phyloP scores from a whole-genome alignment of 2,888 invertebrate species.

The Ypsolopha sequella region DNA sequence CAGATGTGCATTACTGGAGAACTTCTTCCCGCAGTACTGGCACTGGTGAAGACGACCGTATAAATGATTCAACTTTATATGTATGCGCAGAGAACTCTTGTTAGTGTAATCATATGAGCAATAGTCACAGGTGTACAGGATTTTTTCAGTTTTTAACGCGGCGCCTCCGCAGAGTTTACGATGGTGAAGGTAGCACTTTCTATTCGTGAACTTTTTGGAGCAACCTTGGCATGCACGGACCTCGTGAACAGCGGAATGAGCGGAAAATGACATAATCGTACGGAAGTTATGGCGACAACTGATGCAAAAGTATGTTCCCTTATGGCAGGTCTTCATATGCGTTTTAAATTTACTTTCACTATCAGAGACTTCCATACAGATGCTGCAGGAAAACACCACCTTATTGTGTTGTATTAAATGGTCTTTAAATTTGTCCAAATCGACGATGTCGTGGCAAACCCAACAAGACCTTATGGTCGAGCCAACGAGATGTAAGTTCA shows the following conservation, averaged over 20 bases:
- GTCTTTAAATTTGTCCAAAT: conserved; percentile 12
- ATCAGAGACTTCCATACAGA: conserved; percentile 23
- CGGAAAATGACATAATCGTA: conserved; percentile 13
- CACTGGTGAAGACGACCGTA: conserved; percentile 20
- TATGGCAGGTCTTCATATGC: conserved; percentile 17
- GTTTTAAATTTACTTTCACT: conserved; percentile 4
- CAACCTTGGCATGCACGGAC: conserved; percentile 22
- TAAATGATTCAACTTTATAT: conserved; percentile 24
- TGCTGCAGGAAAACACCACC: conserved; percentile 16
- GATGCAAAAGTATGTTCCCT: conserved; percentile 17
- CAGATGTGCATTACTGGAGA: conserved; percentile 20
- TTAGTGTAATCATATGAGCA: conserved; percentile 22
- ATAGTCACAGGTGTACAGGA: conserved; percentile 28
- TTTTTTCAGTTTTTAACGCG: neutral
- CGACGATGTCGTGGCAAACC: conserved; percentile 20
- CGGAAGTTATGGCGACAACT: conserved; percentile 26
- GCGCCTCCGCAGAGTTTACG: conserved; percentile 14
- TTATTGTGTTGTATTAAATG: conserved; percentile 20
- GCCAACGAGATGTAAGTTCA: conserved; percentile 26
- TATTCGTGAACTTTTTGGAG: conserved; percentile 21
- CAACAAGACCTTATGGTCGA: conserved; percentile 23
- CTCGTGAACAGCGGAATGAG: conserved; percentile 23
- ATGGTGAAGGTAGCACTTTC: conserved; percentile 25
- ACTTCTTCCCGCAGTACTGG: conserved; percentile 31
- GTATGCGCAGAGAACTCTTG: conserved; percentile 20